Base-by-base conservation (phyloP, 2,888 invertebrate genomes). In the Drosophila bunnanda region DNA sequence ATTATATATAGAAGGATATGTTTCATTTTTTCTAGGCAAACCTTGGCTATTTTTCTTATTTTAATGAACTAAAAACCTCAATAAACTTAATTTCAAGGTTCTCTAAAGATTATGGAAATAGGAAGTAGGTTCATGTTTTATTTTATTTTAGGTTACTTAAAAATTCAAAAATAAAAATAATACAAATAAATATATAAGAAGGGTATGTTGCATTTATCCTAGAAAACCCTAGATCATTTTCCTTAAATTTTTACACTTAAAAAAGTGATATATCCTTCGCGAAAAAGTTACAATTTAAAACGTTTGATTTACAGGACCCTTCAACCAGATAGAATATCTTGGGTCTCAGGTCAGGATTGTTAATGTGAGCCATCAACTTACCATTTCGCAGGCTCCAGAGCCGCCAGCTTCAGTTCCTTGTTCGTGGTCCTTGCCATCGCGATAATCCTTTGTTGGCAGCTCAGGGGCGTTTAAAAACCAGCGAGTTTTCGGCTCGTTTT, bases 351-450 rank as follows among this genome's bases (percentile, higher is more conserved):
- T 73, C 59, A 72, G 43, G 57, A 59, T 32, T 43, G 46, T 56
- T 61, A 67, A 67, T 67, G 48, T 62, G 17, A 32, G 36, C 22
- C 54, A 52, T 66, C 39, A 48, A 74, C 79, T 69, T 55, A 78
- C 78, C 79, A 87, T 87, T 85, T 82, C 75, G 73, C 78, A 83
- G 62, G 64, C 38, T 64, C 25, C 66, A 22, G 34, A 58, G 50
- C 58, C 44, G 67, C 57, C 67, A 71, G 69, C 62, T 58, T 55
- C 59, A 57, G 65, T 38, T 64, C 38, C 64, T 44, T 48, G 62
- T 30, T 41, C 39, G 64, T 48, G 62, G 38, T 41, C 46, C 38
- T 39, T 25, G 66, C 54, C 66, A 66, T 58, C 41, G 66, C 75
- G 56, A 58, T 71, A 75, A 83, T 75, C 84, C 77, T 74, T 41